Evolutionary conservation across 2,113 vertebrate genomes (phyloP).

Genomic region (Muntiacus reevesi): DNA sequence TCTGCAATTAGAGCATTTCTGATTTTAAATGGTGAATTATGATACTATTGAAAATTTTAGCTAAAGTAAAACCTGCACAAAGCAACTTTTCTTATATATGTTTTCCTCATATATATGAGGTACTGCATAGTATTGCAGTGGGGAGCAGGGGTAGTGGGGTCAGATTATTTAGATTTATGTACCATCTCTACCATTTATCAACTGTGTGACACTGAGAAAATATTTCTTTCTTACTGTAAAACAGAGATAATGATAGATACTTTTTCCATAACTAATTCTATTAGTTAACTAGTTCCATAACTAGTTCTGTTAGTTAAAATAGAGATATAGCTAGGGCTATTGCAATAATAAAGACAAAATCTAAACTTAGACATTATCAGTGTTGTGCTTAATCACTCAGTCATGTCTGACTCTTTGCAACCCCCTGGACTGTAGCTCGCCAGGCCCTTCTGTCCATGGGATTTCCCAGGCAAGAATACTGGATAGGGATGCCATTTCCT

Average conservation of each 20-base stretch:
- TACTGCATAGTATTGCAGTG: not conserved
- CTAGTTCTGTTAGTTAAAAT: too few relatives aligned
- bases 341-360: not conserved
- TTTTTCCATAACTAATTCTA: too few relatives aligned
- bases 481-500: not conserved
- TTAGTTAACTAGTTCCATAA: too few relatives aligned
- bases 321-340: not conserved
- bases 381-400: not conserved
- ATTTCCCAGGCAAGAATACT: not conserved
- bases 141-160: not conserved
- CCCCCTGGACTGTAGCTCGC: not conserved
- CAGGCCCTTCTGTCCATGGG: not conserved
- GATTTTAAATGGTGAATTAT: not conserved
- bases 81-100: not conserved
- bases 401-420: not conserved
- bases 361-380: not conserved
- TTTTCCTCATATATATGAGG: not conserved
- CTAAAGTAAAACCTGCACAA: not conserved
- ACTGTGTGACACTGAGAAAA: not conserved
- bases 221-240: not conserved
- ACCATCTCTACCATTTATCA: not conserved
- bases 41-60: not conserved
- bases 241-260: not conserved
- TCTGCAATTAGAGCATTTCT: not conserved
- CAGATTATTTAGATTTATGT: not conserved